Percentiles rank a stretch among this genome's conserved stretches.
Conservation (phyloP, 1,140 invertebrate species). For the Lasaia peninsularis region DNA sequence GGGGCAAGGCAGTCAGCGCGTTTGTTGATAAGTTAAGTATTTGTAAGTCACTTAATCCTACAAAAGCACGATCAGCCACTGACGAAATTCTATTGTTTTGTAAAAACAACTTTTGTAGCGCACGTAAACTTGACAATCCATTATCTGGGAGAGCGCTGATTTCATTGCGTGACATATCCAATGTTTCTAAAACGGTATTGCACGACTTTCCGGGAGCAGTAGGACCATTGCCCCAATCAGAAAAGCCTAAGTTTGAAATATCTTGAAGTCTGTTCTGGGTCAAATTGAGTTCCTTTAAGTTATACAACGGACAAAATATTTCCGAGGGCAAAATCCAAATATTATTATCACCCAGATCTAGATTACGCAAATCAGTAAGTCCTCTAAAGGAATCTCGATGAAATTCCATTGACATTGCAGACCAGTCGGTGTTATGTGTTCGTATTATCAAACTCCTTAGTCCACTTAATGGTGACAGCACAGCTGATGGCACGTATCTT, state of each 20-base stretch:
- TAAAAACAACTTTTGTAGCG: constrained; percentile 82
- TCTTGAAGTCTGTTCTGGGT: constrained; percentile 88
- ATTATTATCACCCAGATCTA: constrained; percentile 89
- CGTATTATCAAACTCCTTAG: constrained; percentile 84
- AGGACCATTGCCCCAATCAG: constrained; percentile 80
- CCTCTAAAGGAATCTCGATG: constrained; percentile 84
- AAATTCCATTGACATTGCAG: constrained; percentile 86
- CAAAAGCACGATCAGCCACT: constrained; percentile 85
- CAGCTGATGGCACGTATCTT: constrained; percentile 83
- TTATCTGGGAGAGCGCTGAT: constrained; percentile 84
- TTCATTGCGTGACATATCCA: constrained; percentile 88
- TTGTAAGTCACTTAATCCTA: constrained; percentile 82
- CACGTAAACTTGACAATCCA: constrained; percentile 83
- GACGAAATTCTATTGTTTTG: constrained; percentile 87
- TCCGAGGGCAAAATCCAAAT: constrained; percentile 86
- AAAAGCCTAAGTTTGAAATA: constrained; percentile 84
- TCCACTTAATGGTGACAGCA: constrained; percentile 82
- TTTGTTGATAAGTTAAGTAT: constrained; percentile 88
- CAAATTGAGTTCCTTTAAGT: constrained; percentile 83
- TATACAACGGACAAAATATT: constrained; percentile 86
- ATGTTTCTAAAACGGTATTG: constrained; percentile 81
- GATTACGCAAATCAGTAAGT: constrained; percentile 81
- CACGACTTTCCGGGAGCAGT: constrained; percentile 80
- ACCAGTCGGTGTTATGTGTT: constrained; percentile 90
- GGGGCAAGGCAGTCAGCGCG: constrained; percentile 84